Evolutionary conservation across 2,888 invertebrate species (phyloP), one percentile per base, ranked within the genome.

Genomic region (Onchidella celtica): DNA sequence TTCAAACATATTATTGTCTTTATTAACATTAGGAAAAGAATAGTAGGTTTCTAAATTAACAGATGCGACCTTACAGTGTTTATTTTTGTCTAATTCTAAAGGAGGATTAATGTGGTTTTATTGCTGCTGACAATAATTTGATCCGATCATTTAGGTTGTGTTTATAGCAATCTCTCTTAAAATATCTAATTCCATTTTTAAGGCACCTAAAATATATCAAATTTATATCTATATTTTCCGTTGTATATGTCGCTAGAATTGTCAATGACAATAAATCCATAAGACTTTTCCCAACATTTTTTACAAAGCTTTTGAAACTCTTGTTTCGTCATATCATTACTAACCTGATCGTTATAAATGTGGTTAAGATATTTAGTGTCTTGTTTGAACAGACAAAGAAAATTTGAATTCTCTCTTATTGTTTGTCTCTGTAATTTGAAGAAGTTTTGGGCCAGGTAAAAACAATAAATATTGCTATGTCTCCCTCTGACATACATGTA

Each of bases 371-470:
- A 2, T 70, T 55, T 70, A 36, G 55, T 55, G 55, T 70, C 70
- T 32, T 70, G 70, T 32, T 70, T 70, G 32, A 70, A 70, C 2
- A 70, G 29, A 55, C 70, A 70, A 11, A 70, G 40, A 29, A 70
- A 70, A 32, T 70, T 70, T 27, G 70, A 29, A 70, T 55, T 70
- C 36, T 70, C 70, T 70, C 32, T 47, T 21, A 70, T 70, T 0
- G 70, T 70, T 70, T 70, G 70, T 55, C 70, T 70, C 2, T 47
- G 70, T 55, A 70, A 21, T 70, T 70, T 70, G n/a, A 70, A 70
- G 29, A 27, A 63, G 27, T 63, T 63, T 14, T 63, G 63, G 3
- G 63, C 63, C 4, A 63, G 14, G 27, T 63, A 63, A 24, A 27
- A 63, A 63, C 63, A 63, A 63, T 63, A 34, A 2, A 38, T 38